Evolutionary conservation across 2,888 invertebrate genomes (phyloP).

Genomic region (Pristionchus maxplancki): DNA sequence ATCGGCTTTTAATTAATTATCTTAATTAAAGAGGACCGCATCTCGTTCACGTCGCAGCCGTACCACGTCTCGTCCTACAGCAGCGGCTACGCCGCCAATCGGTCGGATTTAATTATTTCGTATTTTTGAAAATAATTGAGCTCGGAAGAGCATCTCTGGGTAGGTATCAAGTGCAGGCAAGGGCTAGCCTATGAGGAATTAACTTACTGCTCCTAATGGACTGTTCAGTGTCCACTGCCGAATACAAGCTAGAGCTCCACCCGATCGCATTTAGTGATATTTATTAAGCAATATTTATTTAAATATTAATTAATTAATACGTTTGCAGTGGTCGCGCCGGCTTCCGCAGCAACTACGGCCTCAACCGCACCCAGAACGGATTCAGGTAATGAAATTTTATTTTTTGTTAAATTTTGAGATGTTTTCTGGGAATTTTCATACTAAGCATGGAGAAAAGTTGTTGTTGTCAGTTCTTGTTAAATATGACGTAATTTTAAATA

Average conservation of each 20-base stretch:
- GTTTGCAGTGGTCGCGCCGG: constrained; percentile 42
- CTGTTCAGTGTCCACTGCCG: no score
- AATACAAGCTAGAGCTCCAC: no score
- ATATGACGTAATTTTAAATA: not conserved
- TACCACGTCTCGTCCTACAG: not conserved
- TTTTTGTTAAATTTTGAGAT: not conserved
- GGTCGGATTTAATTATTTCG: not conserved
- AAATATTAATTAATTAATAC: not conserved
- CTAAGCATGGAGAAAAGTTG: no score
- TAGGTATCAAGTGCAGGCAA: no score
- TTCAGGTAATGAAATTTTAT: not conserved
- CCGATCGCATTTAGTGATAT: no score
- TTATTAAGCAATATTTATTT: no score
- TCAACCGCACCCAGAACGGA: constrained; percentile 18
- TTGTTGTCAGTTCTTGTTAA: no score
- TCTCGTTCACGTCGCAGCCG: constrained; percentile 30
- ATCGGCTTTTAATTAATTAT: no score
- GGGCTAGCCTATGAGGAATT: no score
- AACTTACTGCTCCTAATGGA: no score
- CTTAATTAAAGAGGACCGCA: constrained; percentile 20
- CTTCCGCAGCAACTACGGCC: constrained; percentile 16
- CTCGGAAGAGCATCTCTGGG: not conserved
- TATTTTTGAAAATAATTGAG: not conserved
- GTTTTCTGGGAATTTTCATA: no score
- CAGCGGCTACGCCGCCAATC: not conserved